Evolutionary conservation across 2,888 invertebrate species (phyloP).

Genomic region (Sesia apiformis): DNA sequence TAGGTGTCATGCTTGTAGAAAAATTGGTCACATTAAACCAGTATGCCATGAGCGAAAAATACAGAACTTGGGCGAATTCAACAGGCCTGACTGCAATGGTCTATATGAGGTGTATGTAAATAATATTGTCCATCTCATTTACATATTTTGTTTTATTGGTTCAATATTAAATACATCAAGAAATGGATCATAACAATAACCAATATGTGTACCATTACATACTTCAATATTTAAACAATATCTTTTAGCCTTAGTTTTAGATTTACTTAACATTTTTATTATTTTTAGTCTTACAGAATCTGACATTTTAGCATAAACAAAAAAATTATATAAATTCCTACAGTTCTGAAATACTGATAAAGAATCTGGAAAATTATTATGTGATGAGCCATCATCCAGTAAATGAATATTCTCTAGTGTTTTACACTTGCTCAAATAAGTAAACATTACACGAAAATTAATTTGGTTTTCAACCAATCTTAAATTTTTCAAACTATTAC

Average conservation of each 20-base stretch:
- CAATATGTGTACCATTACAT: slow-evolving; percentile 9
- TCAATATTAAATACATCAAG: slow-evolving; percentile 37
- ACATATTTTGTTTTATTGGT: slow-evolving; percentile 24
- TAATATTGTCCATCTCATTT: no score
- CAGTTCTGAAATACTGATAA: slow-evolving; percentile 33
- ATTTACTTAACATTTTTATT: slow-evolving; percentile 24
- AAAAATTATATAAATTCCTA: slow-evolving; percentile 37
- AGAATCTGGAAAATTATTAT: slow-evolving; percentile 27
- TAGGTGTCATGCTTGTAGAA: no score
- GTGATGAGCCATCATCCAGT: slow-evolving; percentile 22
- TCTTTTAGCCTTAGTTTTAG: slow-evolving; percentile 24
- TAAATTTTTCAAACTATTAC: slow-evolving; percentile 39
- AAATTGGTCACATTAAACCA: no score
- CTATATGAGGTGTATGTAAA: no score
- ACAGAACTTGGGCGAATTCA: no score
- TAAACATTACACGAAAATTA: slow-evolving; percentile 35
- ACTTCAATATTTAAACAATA: slow-evolving; percentile 27
- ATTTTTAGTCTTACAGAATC: slow-evolving; percentile 18
- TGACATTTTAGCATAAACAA: slow-evolving; percentile 28
- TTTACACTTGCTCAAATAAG: slow-evolving; percentile 34
- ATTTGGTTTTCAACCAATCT: slow-evolving; percentile 37
- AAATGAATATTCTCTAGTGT: slow-evolving; percentile 44
- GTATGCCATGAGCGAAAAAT: no score
- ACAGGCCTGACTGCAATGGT: no score
- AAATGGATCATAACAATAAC: slow-evolving; percentile 34